Percentiles rank a stretch among this genome's conserved stretches.
These are phyloP conservation scores for Pocillopora grandis DNA, from an alignment of 92 coral and sea anemone genomes.

Conservation along the genomic window DNA sequence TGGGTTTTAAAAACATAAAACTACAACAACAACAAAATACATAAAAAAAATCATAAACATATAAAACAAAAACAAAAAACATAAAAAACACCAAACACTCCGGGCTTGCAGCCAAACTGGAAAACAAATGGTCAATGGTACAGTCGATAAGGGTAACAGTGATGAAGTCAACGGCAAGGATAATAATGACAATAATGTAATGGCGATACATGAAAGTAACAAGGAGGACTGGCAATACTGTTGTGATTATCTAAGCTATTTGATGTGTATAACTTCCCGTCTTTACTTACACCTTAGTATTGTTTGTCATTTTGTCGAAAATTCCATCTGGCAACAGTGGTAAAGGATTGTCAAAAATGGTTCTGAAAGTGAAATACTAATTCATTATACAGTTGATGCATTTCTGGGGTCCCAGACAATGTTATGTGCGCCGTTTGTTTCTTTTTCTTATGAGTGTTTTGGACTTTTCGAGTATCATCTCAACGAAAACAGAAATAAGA, in stretches of 20 bases:
- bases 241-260: neutral
- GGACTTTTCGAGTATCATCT: neutral
- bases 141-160: too few relatives aligned
- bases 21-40: too few relatives aligned
- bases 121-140: too few relatives aligned
- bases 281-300: constrained; percentile 2
- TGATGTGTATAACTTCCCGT: neutral
- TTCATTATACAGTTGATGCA: neutral
- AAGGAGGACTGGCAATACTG: too few relatives aligned
- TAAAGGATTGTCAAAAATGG: neutral
- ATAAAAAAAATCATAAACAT: rapidly evolving
- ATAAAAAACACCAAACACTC: too few relatives aligned
- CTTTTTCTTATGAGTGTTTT: neutral
- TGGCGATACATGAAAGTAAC: too few relatives aligned
- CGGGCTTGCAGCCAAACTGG: too few relatives aligned
- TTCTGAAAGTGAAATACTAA: neutral
- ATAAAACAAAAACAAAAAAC: too few relatives aligned
- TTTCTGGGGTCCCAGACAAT: neutral
- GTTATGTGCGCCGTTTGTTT: neutral
- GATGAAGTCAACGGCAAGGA: too few relatives aligned
- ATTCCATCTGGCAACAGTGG: neutral
- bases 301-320: neutral
- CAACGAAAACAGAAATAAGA: too few relatives aligned
- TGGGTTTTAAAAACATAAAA: too few relatives aligned
- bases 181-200: too few relatives aligned